Evolutionary conservation across 23 tunicate genomes (phyloP).

Genomic region (Styela plicata): DNA sequence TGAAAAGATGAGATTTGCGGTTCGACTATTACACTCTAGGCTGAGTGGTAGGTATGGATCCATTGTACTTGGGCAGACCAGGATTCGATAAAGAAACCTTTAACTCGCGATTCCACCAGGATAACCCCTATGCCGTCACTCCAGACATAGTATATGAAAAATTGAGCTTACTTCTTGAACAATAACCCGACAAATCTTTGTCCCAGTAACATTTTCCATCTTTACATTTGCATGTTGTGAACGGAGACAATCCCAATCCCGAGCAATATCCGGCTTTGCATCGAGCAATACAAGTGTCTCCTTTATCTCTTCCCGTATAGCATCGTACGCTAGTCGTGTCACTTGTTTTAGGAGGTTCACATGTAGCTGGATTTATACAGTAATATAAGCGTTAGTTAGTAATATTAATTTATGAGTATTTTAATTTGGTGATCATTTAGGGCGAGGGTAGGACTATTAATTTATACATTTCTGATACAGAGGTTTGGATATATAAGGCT

Average conservation of each 20-base stretch:
- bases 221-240: neutral
- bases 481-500: too few relatives aligned
- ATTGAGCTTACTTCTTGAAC: neutral
- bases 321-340: neutral
- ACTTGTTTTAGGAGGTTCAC: neutral
- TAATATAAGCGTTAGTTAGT: too few relatives aligned
- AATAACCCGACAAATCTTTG: neutral
- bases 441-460: too few relatives aligned
- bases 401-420: too few relatives aligned
- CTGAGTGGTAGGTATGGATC: too few relatives aligned
- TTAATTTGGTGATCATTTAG: too few relatives aligned
- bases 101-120: neutral
- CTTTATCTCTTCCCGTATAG: neutral
- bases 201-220: neutral
- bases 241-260: neutral
- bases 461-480: too few relatives aligned
- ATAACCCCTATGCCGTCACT: neutral
- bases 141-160: neutral
- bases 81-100: too few relatives aligned
- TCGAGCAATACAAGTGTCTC: neutral
- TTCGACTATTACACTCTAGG: too few relatives aligned
- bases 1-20: too few relatives aligned
- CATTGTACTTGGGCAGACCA: neutral
- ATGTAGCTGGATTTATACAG: neutral
- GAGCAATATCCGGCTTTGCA: neutral